Evolutionary conservation across 92 coral and sea anemone genomes (phyloP), one percentile per base, ranked within the genome.

Genomic region (Porites rus): DNA sequence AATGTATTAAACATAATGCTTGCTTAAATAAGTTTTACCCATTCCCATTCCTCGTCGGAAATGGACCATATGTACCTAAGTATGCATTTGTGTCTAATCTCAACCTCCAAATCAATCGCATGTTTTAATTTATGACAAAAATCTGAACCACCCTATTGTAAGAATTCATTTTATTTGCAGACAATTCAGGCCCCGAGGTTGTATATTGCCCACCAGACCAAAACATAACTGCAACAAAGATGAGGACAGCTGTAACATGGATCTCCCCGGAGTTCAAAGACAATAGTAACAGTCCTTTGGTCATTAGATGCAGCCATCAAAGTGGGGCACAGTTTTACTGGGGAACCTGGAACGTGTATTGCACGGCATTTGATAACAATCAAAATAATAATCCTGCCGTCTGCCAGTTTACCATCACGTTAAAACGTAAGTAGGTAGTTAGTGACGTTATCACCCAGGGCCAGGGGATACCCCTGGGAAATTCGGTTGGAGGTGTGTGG

Each of bases 341-440:
- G 90, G 90, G 90, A 21, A 75, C 85, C 18, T 92, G 94, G 94
- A 92, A 85, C 72, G 82, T 92, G 16, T 86, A 88, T 38, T 92
- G 94, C 31, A 70, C 82, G 17, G 94, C 92, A 12, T 85, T 75
- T 72, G 94, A 92, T 81, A 79, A 77, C 77, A 92, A 92, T 46
- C 94, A 92, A 7, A 66, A 80, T 8, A 92, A 88, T 74, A 58
- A 73, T 14, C 94, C 94, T 20, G 94, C 94, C 7, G 66, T 92
- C 6, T 92, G 94, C 25, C 70, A 84, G 65, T 92, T 92, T 65
- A 82, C 51, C 28, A 67, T 92, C 38, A 86, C 51, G 52, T 66
- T 92, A 0, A 68, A 76, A 61, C 94, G 94, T 92, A 81, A 85
- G 92, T 88, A 31, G 10, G 7, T 69, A 69, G 61, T 8, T 0